Evolutionary conservation across 2,888 invertebrate genomes (phyloP).

Genomic region (Archips xylosteana): DNA sequence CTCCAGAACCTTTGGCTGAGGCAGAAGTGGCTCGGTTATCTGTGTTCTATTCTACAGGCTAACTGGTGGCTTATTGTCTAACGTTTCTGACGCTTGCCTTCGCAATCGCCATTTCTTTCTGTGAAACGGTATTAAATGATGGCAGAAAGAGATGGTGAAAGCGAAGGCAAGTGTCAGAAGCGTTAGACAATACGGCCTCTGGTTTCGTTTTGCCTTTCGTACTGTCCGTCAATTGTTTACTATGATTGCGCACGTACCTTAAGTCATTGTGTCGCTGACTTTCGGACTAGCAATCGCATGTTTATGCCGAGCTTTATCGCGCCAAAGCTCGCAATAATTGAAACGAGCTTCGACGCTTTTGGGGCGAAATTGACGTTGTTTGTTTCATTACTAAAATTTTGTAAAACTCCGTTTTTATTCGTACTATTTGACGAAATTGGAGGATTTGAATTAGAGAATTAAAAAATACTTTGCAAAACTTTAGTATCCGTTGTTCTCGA

Average conservation of each 20-base stretch:
- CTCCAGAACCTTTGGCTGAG: no score
- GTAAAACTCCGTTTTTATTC: neutral
- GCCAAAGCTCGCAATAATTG: conserved; percentile 30
- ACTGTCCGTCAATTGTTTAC: conserved; percentile 7
- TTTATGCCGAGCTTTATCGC: conserved; percentile 34
- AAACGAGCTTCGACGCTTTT: conserved; percentile 3
- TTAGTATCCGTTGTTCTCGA: no score
- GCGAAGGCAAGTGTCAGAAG: no score
- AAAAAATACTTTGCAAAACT: no score
- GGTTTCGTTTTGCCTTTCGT: neutral
- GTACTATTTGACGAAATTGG: neutral
- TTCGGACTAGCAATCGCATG: conserved; percentile 32
- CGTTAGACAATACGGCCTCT: no score
- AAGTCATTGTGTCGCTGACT: conserved; percentile 7
- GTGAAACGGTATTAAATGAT: no score
- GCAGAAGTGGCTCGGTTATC: no score
- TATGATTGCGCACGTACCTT: conserved; percentile 17
- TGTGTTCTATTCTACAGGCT: neutral
- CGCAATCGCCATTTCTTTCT: no score
- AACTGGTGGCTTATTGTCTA: no score
- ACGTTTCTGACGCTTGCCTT: no score
- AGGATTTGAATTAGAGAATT: neutral
- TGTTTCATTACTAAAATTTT: neutral
- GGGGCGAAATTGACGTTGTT: neutral
- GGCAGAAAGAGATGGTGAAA: no score